A percentile compares a stretch with the other conserved stretches of the same genome.
These are phyloP conservation scores for Pluvialis apricaria DNA, from an alignment of 2,113 vertebrate species.

Conservation along the genomic window DNA sequence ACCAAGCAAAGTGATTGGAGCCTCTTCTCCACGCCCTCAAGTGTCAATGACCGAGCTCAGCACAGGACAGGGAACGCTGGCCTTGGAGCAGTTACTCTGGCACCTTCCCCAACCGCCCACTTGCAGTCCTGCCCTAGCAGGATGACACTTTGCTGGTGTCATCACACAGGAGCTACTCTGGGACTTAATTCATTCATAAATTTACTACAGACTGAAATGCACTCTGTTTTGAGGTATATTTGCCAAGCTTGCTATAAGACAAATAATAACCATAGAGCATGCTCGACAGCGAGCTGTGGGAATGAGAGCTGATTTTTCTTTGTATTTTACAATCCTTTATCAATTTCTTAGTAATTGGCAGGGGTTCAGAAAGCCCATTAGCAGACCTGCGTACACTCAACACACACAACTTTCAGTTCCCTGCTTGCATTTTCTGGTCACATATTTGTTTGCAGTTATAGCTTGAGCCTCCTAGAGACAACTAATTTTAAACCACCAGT, in stretches of 20 bases:
- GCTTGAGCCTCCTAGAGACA: neutral
- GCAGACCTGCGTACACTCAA: neutral
- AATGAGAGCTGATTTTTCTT: neutral
- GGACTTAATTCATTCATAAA: neutral
- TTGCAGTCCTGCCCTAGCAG: neutral
- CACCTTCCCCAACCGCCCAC: neutral
- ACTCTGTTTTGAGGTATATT: neutral
- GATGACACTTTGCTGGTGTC: neutral
- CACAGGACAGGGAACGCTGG: neutral
- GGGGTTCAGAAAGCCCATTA: neutral
- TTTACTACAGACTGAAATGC: neutral
- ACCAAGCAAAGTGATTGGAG: neutral
- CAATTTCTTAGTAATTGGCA: neutral
- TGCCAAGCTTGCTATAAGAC: neutral
- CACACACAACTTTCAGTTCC: neutral
- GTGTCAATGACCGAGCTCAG: neutral
- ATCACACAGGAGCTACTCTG: neutral
- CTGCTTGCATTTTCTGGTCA: neutral
- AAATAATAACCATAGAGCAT: neutral
- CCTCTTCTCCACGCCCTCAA: rapidly evolving
- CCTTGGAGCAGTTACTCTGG: neutral
- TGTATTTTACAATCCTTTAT: neutral
- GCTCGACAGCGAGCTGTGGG: neutral
- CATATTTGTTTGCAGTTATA: neutral
- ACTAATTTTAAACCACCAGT: neutral